Evolutionary conservation across 2,888 invertebrate genomes (phyloP), one percentile per base, ranked within the genome.

Genomic region (Callyntrura guangdongensis): DNA sequence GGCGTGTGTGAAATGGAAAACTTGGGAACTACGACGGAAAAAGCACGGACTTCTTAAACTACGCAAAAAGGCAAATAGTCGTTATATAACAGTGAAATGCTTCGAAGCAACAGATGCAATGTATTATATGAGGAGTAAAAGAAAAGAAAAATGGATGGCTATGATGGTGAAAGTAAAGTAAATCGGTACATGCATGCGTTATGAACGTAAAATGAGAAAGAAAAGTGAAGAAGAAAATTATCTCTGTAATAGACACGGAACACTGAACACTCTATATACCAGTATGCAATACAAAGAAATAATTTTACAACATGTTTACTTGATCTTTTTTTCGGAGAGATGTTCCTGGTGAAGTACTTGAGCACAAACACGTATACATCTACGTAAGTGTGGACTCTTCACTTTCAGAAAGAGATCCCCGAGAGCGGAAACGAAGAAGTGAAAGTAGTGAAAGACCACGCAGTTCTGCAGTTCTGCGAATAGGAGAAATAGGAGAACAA

Each of bases 51-150:
- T 74, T 72, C 22, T 74, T 6, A n/a, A n/a, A n/a, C n/a, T n/a
- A n/a, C n/a, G n/a, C n/a, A n/a, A n/a, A n/a, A n/a, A n/a, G n/a
- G n/a, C n/a, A n/a, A n/a, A n/a, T n/a, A n/a, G n/a, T n/a, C n/a
- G n/a, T n/a, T n/a, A n/a, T n/a, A n/a, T n/a, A n/a, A n/a, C n/a
- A n/a, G n/a, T n/a, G n/a, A n/a, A n/a, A n/a, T n/a, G n/a, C n/a
- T n/a, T n/a, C 12, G 85, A 89, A 89, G 89, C 89, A 89, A 89
- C 89, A 89, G 89, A 89, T 89, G 89, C 56, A 89, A 84, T 82
- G 82, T 59, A 72, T n/a, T n/a, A n/a, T n/a, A n/a, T 59, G 83
- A 45, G 27, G 22, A 82, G 22, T 17, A 56, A 88, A 67, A 88
- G 59, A 89, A 45, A 59, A 84, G 53, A 49, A 49, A 84, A 84